Evolutionary conservation across 2,797 vertebrate genomes (phyloP).

Genomic region (Chlorospingus flavigularis): DNA sequence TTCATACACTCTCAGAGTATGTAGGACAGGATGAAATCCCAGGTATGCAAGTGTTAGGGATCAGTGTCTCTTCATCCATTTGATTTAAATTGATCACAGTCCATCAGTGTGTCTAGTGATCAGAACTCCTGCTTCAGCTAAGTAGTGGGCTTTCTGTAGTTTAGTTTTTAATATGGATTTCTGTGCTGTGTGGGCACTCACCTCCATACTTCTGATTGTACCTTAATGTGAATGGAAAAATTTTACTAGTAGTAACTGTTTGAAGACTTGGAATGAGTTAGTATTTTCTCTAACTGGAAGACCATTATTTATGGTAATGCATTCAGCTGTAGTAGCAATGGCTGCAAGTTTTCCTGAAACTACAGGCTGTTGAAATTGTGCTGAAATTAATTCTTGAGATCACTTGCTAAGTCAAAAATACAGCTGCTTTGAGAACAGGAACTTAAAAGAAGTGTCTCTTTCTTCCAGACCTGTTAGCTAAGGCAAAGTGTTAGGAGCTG

Average conservation of each 20-base stretch:
- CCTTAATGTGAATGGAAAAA: background rate
- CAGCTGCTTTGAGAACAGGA: background rate
- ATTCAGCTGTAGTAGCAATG: background rate
- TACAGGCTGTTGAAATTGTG: background rate
- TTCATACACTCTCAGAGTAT: background rate
- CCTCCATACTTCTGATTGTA: background rate
- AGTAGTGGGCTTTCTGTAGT: background rate
- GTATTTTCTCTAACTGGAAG: background rate
- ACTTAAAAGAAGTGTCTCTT: background rate
- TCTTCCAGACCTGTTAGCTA: background rate
- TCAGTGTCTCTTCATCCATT: background rate
- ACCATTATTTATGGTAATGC: background rate
- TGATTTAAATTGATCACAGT: fast-evolving
- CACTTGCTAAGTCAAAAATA: background rate
- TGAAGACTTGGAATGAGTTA: background rate
- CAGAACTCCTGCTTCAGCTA: background rate
- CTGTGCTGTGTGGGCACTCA: background rate
- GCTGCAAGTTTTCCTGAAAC: background rate
- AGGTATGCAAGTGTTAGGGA: background rate
- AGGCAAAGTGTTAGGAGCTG: background rate
- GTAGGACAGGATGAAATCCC: background rate
- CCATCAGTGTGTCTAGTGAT: background rate
- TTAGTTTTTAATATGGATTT: background rate
- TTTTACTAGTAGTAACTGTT: background rate
- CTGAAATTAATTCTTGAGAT: background rate